Evolutionary conservation across 2,888 invertebrate genomes (phyloP).

Genomic region (Cephus nigrinus): DNA sequence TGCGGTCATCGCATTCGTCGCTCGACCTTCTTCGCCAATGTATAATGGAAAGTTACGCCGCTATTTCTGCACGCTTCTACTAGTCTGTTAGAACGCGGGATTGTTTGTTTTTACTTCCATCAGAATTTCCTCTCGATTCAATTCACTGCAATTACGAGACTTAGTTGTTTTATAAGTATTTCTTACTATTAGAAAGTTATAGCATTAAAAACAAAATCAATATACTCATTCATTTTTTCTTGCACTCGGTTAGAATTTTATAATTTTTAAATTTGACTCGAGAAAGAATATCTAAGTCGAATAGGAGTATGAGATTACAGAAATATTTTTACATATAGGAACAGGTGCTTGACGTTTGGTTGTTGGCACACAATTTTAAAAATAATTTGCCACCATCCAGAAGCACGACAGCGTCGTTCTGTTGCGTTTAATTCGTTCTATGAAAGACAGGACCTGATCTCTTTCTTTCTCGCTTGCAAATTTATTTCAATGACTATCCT

Average conservation of each 20-base stretch:
- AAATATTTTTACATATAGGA: constrained; percentile 1
- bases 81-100: constrained; percentile 1
- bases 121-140: not conserved
- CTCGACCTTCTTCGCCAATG: constrained; percentile 44
- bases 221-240: not conserved
- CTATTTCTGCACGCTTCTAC: constrained; percentile 42
- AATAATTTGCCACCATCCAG: not conserved
- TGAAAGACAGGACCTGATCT: not conserved
- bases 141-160: not conserved
- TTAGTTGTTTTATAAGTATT: not conserved
- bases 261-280: not conserved
- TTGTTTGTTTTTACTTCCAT: not conserved
- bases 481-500: not conserved
- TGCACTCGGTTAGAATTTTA: not conserved
- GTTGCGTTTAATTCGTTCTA: not conserved
- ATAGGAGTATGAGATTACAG: not conserved
- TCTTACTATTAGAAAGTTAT: not conserved
- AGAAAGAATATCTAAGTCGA: not conserved
- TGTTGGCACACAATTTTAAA: not conserved
- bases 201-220: not conserved
- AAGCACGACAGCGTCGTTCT: not conserved
- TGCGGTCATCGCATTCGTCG: constrained; percentile 30
- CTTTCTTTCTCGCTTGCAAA: not conserved
- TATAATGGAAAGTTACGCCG: constrained; percentile 47
- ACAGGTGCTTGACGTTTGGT: constrained; percentile 1